These are phyloP conservation scores for Zapornia atra DNA, from an alignment of 2,113 vertebrate species.

Conservation along the genomic window DNA sequence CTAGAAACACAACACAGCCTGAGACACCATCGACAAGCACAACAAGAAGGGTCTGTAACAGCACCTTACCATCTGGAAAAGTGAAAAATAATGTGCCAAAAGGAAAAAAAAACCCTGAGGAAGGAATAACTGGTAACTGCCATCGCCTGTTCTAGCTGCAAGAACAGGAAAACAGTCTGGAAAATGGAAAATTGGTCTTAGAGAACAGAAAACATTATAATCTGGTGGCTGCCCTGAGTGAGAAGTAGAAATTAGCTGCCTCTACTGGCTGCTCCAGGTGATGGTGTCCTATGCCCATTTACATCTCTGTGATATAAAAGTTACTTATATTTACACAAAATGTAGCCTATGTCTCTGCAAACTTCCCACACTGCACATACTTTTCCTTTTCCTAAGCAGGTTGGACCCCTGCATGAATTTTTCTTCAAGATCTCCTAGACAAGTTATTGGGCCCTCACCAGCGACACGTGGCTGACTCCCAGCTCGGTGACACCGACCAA, in stretches of 20 bases:
- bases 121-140: background rate
- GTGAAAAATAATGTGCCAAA: background rate
- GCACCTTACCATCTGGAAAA: background rate
- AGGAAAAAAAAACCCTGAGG: background rate
- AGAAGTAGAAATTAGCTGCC: background rate
- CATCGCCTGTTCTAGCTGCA: background rate
- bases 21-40: background rate
- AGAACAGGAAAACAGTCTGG: background rate
- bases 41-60: background rate
- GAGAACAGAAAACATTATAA: background rate
- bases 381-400: background rate
- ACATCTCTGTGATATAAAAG: background rate
- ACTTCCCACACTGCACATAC: background rate
- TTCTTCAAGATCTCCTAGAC: background rate
- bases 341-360: background rate
- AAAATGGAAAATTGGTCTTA: background rate
- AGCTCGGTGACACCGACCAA: background rate
- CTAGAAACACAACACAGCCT: background rate
- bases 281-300: background rate
- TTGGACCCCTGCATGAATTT: background rate
- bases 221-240: background rate
- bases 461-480: background rate
- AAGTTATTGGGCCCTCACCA: background rate
- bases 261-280: background rate
- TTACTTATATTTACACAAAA: background rate